Percentiles rank a stretch among this genome's conserved stretches.
Evolutionary conservation across 2,888 invertebrate genomes (phyloP).

Genomic region (Sesamia inferens): DNA sequence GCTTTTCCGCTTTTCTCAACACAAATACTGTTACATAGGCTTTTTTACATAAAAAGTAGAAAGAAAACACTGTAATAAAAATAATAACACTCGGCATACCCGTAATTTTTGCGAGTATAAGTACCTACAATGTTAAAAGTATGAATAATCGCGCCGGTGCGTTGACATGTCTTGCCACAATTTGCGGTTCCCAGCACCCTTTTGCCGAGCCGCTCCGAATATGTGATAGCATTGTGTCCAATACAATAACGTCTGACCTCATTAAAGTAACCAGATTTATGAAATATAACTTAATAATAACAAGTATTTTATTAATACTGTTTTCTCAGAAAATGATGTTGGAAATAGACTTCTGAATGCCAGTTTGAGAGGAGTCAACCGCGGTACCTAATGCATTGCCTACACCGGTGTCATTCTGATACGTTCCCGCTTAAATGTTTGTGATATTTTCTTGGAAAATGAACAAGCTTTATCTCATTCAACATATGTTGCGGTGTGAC

Average conservation of each 20-base stretch:
- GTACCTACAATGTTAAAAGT: conserved; percentile 26
- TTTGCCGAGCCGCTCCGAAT: conserved; percentile 14
- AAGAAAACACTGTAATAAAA: neutral
- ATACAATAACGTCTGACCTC: conserved; percentile 43
- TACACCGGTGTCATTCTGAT: too few species aligned
- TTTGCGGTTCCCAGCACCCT: conserved; percentile 41
- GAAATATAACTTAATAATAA: conserved; percentile 7
- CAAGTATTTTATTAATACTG: conserved; percentile 3
- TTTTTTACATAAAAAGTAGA: neutral
- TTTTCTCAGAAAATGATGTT: conserved; percentile 22
- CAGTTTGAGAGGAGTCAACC: conserved; percentile 9
- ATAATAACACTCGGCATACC: conserved; percentile 1
- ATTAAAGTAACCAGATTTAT: conserved; percentile 39
- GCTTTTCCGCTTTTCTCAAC: neutral
- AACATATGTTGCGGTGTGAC: neutral
- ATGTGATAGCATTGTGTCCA: conserved; percentile 40
- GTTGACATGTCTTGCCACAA: conserved; percentile 35
- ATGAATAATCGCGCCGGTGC: conserved; percentile 26
- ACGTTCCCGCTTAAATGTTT: too few species aligned
- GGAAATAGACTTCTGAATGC: conserved; percentile 25
- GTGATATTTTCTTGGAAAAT: conserved; percentile 13
- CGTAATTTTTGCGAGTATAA: conserved; percentile 28
- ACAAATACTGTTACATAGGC: conserved; percentile 26
- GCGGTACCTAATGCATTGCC: neutral
- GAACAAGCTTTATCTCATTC: neutral